Percentiles rank a stretch among this genome's conserved stretches.
Evolutionary conservation across 2,888 invertebrate genomes (phyloP).

Genomic region (Cerastoderma edule): DNA sequence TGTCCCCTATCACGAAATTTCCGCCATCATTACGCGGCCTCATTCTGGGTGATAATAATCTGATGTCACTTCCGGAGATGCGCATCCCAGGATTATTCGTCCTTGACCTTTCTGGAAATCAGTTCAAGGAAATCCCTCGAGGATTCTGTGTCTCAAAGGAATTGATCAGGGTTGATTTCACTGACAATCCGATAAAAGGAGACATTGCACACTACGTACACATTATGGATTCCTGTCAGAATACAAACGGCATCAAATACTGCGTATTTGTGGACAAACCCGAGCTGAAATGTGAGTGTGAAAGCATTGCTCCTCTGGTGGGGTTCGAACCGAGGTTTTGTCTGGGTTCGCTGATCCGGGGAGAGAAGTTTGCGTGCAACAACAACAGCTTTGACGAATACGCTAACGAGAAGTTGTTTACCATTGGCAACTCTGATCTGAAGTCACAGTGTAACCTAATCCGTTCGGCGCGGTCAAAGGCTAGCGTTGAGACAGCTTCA

Average conservation of each 20-base stretch:
- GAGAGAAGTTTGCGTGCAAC: constrained; percentile 26
- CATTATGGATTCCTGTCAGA: constrained; percentile 40
- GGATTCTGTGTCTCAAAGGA: constrained; percentile 53
- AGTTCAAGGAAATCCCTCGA: constrained; percentile 41
- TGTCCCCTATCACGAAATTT: constrained; percentile 40
- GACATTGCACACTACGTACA: constrained; percentile 36
- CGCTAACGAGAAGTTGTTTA: constrained; percentile 20
- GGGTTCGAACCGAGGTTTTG: constrained; percentile 32
- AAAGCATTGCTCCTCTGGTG: constrained; percentile 36
- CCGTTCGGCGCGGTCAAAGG: too few relatives aligned
- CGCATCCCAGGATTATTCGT: constrained; percentile 49
- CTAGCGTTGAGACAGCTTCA: too few relatives aligned
- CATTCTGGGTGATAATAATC: constrained; percentile 33
- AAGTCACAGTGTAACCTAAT: constrained; percentile 17
- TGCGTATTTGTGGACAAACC: constrained; percentile 47
- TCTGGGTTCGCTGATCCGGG: constrained; percentile 24
- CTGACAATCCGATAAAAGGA: constrained; percentile 29
- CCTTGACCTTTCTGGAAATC: constrained; percentile 50
- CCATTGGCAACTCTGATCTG: constrained; percentile 21
- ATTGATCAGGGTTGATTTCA: constrained; percentile 49
- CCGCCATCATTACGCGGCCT: constrained; percentile 50
- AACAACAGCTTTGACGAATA: constrained; percentile 8
- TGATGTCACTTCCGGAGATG: constrained; percentile 48
- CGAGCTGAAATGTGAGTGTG: constrained; percentile 43
- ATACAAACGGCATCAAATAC: constrained; percentile 45